phyloP scores from a whole-genome alignment of 2,888 invertebrate species.

The Mallateleia sp. region DNA sequence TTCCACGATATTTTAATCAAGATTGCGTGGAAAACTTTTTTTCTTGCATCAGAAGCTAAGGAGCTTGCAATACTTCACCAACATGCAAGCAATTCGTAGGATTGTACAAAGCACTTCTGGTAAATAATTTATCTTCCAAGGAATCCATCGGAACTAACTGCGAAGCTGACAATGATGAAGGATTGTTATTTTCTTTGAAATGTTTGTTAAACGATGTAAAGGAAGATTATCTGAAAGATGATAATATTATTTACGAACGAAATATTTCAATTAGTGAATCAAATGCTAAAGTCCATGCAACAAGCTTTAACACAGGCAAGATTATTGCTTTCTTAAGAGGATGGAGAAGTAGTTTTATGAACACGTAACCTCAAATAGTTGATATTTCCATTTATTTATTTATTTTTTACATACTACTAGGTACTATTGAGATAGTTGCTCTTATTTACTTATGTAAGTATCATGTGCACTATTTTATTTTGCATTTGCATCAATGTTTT shows the following conservation, averaged over 20 bases:
- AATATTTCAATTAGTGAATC: background rate
- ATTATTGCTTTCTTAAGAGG: too few species aligned
- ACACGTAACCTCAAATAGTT: too few species aligned
- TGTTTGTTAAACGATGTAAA: background rate
- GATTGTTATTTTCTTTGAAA: constrained; percentile 5
- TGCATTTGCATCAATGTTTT: too few species aligned
- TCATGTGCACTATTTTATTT: too few species aligned
- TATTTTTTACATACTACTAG: too few species aligned
- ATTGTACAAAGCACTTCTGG: constrained; percentile 33
- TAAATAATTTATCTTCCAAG: constrained; percentile 40
- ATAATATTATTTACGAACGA: background rate
- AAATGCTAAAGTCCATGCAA: too few species aligned
- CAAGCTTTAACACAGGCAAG: too few species aligned
- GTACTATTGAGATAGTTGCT: too few species aligned
- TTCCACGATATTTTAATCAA: constrained; percentile 40
- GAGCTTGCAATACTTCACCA: constrained; percentile 19
- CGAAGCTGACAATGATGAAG: constrained; percentile 15
- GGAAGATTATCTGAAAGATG: background rate
- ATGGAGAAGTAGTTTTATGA: too few species aligned
- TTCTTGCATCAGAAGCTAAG: constrained; percentile 29
- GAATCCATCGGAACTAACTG: constrained; percentile 38
- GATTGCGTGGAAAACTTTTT: constrained; percentile 57
- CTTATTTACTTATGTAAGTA: too few species aligned
- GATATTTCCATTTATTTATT: too few species aligned
- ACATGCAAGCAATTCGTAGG: constrained; percentile 41